A percentile compares a stretch with the other conserved stretches of the same genome.
phyloP scores from a whole-genome alignment of 1,140 invertebrate species.

The Listronotus oregonensis region DNA sequence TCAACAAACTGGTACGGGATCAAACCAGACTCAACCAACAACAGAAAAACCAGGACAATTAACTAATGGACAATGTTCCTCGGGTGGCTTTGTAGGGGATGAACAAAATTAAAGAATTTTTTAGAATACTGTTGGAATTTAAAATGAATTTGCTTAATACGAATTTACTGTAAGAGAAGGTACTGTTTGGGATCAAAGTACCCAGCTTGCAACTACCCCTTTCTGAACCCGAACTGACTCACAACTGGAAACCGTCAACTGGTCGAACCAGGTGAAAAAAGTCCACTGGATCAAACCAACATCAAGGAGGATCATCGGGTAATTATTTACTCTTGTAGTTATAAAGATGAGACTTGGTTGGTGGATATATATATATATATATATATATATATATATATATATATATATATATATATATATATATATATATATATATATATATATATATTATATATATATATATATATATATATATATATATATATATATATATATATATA shows the following conservation, averaged over 20 bases:
- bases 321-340: too few species aligned
- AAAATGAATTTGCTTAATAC: conserved; percentile 60
- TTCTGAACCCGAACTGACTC: neutral
- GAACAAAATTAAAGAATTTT: conserved; percentile 68
- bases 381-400: too few species aligned
- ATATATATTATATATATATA: too few species aligned
- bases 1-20: conserved; percentile 28
- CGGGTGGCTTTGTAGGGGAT: conserved; percentile 56
- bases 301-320: too few species aligned
- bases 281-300: too few species aligned
- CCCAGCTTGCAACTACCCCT: conserved; percentile 59
- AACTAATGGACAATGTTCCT: conserved; percentile 27
- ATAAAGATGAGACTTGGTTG: too few species aligned
- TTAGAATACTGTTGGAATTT: conserved; percentile 67
- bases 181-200: conserved; percentile 66
- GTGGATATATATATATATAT: too few species aligned
- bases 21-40: neutral
- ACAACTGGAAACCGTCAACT: conserved; percentile 8
- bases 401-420: too few species aligned
- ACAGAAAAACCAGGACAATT: conserved; percentile 33
- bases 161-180: conserved; percentile 68
- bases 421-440: too few species aligned
- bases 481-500: too few species aligned
- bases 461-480: too few species aligned
- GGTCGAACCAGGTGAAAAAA: too few species aligned